Percentiles rank a stretch among this genome's conserved stretches.
Evolutionary conservation across 2,113 vertebrate species (phyloP).

Genomic region (Tonatia bakeri): DNA sequence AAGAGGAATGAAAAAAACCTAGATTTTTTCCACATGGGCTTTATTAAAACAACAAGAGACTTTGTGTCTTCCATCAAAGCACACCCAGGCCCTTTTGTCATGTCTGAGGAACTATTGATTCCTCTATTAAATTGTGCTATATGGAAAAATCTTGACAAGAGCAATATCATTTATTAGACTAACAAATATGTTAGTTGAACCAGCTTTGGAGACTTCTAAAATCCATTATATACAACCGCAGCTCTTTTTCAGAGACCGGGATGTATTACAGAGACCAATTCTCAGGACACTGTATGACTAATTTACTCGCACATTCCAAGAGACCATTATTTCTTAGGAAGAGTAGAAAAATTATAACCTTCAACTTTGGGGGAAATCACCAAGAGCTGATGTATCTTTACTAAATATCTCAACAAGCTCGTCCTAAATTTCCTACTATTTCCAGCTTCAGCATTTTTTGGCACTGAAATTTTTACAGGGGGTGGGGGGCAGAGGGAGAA

Average conservation of each 20-base stretch:
- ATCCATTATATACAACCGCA: constrained; percentile 72
- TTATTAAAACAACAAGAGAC: constrained; percentile 69
- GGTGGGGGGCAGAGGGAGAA: background rate
- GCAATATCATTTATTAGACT: constrained; percentile 78
- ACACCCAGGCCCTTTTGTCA: constrained; percentile 62
- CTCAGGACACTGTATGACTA: constrained; percentile 67
- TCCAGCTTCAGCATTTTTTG: constrained; percentile 43
- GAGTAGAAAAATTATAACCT: constrained; percentile 71
- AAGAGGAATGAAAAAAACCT: background rate
- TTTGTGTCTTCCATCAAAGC: constrained; percentile 66
- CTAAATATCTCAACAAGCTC: constrained; percentile 49
- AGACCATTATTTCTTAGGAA: constrained; percentile 71
- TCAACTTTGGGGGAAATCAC: constrained; percentile 68
- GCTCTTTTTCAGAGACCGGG: constrained; percentile 68
- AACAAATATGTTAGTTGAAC: constrained; percentile 77
- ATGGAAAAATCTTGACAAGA: constrained; percentile 77
- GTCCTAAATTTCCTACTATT: constrained; percentile 31
- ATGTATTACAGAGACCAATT: constrained; percentile 76
- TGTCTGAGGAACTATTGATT: constrained; percentile 76
- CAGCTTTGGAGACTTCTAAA: constrained; percentile 75
- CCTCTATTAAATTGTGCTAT: constrained; percentile 77
- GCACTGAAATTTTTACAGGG: constrained; percentile 8
- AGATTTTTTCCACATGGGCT: constrained; percentile 56
- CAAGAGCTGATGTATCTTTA: constrained; percentile 39
- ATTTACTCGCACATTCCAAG: constrained; percentile 72